These are phyloP conservation scores for Tenthredo notha DNA, from an alignment of 2,888 invertebrate species.

Conservation along the genomic window DNA sequence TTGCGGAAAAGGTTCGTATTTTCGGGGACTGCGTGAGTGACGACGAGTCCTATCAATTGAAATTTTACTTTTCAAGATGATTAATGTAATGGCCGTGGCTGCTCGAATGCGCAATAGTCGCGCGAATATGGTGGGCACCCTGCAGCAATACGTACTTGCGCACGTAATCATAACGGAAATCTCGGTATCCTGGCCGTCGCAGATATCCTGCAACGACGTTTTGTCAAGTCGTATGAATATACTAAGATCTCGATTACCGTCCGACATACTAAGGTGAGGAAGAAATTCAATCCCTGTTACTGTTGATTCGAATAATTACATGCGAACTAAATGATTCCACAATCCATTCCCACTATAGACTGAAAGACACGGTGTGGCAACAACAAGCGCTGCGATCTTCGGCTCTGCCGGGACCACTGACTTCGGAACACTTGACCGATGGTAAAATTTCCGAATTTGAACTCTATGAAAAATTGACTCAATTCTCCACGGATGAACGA, in stretches of 20 bases:
- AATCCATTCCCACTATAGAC: constrained; percentile 54
- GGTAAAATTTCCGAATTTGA: not conserved
- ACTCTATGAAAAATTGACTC: not conserved
- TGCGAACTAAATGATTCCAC: constrained; percentile 50
- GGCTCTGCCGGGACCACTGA: constrained; percentile 54
- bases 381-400: constrained; percentile 74
- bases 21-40: constrained; percentile 74
- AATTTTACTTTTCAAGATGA: constrained; percentile 57
- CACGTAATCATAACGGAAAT: too few relatives aligned
- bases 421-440: constrained; percentile 58
- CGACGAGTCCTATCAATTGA: not conserved
- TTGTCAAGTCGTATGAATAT: constrained; percentile 67
- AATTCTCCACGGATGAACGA: too few relatives aligned
- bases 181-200: too few relatives aligned
- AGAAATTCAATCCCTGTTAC: not conserved
- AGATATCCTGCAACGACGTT: not conserved
- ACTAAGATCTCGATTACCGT: constrained; percentile 65
- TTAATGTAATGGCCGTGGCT: constrained; percentile 66
- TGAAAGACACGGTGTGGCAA: constrained; percentile 76
- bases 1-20: constrained; percentile 73
- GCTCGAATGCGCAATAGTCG: not conserved
- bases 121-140: too few relatives aligned
- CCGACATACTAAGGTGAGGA: constrained; percentile 71
- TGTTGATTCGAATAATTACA: constrained; percentile 68
- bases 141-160: too few relatives aligned